Conservation (phyloP, 2,113 vertebrate genomes). For the Halcyon malimbica region DNA sequence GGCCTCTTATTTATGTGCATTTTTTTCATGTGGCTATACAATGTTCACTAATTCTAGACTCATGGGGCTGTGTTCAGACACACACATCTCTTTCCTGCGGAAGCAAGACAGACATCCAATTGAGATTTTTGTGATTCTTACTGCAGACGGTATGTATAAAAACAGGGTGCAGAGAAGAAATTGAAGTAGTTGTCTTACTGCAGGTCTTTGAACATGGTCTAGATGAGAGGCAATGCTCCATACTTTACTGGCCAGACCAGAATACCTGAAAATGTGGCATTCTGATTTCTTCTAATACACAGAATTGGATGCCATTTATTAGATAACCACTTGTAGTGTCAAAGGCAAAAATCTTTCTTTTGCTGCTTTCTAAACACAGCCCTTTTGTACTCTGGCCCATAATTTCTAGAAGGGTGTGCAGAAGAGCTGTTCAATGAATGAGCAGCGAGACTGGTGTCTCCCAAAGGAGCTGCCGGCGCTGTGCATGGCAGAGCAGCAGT, state of each 20-base stretch:
- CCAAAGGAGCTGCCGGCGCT: neutral
- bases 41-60: neutral
- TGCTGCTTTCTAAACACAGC: neutral
- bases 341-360: neutral
- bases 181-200: neutral
- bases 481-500: neutral
- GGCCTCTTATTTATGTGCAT: neutral
- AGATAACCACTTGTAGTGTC: neutral
- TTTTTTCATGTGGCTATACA: neutral
- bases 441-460: neutral
- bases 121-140: neutral
- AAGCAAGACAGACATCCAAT: neutral
- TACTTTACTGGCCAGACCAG: neutral
- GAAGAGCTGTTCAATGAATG: neutral
- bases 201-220: neutral
- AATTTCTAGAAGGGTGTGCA: neutral
- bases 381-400: neutral
- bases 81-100: neutral
- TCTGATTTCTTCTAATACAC: neutral
- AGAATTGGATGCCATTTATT: neutral
- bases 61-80: neutral
- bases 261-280: neutral
- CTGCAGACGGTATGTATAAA: neutral
- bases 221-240: neutral
- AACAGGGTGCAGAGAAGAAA: neutral